Base-by-base conservation (phyloP, 1,140 invertebrate species). In the Eumaeus atala region DNA sequence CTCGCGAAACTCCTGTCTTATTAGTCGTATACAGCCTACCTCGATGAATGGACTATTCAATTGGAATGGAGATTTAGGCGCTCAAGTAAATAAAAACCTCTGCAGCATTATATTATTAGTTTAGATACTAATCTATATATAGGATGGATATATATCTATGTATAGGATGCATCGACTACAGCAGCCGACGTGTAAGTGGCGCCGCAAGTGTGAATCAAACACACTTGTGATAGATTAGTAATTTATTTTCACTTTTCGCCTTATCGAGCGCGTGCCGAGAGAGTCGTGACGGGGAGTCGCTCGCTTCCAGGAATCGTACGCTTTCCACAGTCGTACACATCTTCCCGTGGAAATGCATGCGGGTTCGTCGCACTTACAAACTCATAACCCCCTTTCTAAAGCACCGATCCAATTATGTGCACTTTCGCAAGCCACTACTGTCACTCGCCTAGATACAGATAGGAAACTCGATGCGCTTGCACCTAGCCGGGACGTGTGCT, bases 331-430 rank as follows among this genome's bases (percentile, higher is more conserved):
- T 57, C 66, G 72, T 28, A 28, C 21, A 28, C 80, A 81, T 86
- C 80, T 83, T 84, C 83, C 80, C 77, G 77, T 73, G 78, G 70
- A 86, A 83, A 80, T 75, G 75, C 77, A 77, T 64, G 75, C 77
- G 79, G 73, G 83, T 81, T 86, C 83, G 77, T 77, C 84, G 83
- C 80, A 83, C 83, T 83, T 74, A 80, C 83, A 81, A 86, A 86
- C 83, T 86, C 83, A 82, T 86, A 86, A 86, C 81, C 83, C 83
- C 79, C 83, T 86, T 84, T 84, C 83, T 83, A 83, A 86, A 85
- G 83, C 79, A 72, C 74, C 81, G 83, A 86, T 86, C 79, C 83
- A 86, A 86, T 86, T 86, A 86, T 84, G 78, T 84, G 83, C 80
- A 86, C 83, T 86, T 86, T 86, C 83, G 83, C 80, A 81, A 84